Percentiles rank a stretch among this genome's conserved stretches.
phyloP scores from a whole-genome alignment of 1,140 invertebrate genomes.

The Aphaenogaster ashmeadi region DNA sequence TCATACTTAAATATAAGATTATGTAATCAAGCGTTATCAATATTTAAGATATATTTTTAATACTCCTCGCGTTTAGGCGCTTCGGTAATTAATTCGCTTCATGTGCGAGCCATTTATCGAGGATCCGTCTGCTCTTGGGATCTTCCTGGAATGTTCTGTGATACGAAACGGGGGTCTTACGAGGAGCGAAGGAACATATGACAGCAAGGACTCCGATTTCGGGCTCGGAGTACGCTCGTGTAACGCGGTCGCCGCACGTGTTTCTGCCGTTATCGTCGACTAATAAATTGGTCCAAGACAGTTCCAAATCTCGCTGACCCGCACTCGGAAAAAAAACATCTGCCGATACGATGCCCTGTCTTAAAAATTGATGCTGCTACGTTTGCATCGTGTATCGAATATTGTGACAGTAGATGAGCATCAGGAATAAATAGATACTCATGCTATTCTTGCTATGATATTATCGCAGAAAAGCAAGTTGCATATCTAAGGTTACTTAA shows the following conservation, averaged over 20 bases:
- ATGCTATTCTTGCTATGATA: background rate
- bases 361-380: background rate
- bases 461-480: background rate
- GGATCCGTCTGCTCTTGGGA: background rate
- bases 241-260: slow-evolving; percentile 55
- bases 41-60: background rate
- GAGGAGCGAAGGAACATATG: slow-evolving; percentile 9
- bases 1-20: background rate
- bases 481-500: background rate
- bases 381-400: background rate
- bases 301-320: slow-evolving; percentile 66
- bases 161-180: slow-evolving; percentile 26
- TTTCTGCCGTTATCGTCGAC: slow-evolving; percentile 72
- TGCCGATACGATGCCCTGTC: slow-evolving; percentile 26
- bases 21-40: background rate
- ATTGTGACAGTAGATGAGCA: background rate
- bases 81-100: slow-evolving; percentile 32
- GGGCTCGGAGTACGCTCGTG: background rate
- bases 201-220: slow-evolving; percentile 66
- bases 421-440: background rate
- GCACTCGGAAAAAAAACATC: slow-evolving; percentile 66
- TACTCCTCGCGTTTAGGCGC: background rate
- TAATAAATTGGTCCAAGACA: slow-evolving; percentile 71
- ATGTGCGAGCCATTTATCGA: slow-evolving; percentile 35
- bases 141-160: slow-evolving; percentile 32